phyloP scores from a whole-genome alignment of 1,140 invertebrate genomes.

The Sarcophaga peregrina region DNA sequence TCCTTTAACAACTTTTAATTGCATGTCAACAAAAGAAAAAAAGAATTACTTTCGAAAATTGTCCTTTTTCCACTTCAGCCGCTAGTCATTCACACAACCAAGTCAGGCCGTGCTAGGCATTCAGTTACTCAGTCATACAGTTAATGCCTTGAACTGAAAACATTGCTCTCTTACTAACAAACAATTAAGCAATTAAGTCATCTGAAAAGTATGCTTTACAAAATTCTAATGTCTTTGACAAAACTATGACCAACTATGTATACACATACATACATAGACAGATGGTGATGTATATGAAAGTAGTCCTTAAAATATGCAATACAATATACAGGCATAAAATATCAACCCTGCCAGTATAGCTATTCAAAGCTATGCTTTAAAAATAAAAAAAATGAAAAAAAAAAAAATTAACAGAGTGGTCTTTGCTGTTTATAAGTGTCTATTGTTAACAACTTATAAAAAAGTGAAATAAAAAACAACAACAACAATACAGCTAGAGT shows the following conservation, averaged over 20 bases:
- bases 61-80: not conserved
- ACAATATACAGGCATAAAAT: not conserved
- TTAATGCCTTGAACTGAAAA: constrained; percentile 38
- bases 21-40: not conserved
- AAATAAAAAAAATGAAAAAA: not conserved
- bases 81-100: too few relatives aligned
- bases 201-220: constrained; percentile 17
- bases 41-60: not conserved
- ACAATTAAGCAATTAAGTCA: constrained; percentile 37
- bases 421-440: constrained; percentile 28
- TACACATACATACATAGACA: not conserved
- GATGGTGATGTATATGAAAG: not conserved
- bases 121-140: not conserved
- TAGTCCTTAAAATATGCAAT: not conserved
- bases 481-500: not conserved
- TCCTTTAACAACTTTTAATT: not conserved
- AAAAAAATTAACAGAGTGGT: not conserved
- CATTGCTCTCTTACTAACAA: constrained; percentile 39
- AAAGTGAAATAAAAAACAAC: constrained; percentile 15
- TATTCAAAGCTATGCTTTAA: not conserved
- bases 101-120: too few relatives aligned
- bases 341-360: not conserved
- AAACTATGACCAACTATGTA: not conserved
- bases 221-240: not conserved
- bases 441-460: constrained; percentile 37